These are phyloP conservation scores for Tipula confusa DNA, from an alignment of 2,888 invertebrate genomes.

Conservation along the genomic window DNA sequence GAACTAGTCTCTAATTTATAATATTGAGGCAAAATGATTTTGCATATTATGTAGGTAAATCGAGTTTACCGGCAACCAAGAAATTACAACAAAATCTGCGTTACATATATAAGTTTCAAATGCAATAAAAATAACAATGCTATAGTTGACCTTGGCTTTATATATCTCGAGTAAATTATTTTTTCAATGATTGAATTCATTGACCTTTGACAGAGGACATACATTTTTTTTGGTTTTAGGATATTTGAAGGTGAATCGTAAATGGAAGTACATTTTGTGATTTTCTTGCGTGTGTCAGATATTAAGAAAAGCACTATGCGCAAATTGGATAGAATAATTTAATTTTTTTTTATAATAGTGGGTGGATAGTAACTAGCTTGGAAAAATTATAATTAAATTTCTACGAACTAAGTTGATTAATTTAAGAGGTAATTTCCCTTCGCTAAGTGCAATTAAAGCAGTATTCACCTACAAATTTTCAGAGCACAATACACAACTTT, in stretches of 20 bases:
- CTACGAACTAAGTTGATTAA: no score
- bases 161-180: background rate
- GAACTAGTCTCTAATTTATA: background rate
- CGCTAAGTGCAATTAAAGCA: background rate
- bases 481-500: background rate
- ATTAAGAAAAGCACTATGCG: background rate
- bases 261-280: background rate
- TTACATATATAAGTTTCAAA: no score
- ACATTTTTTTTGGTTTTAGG: background rate
- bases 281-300: background rate
- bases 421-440: no score
- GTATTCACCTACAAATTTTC: background rate
- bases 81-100: background rate
- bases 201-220: background rate
- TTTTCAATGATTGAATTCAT: background rate
- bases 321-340: background rate
- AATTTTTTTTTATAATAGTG: no score
- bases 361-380: background rate
- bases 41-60: no score
- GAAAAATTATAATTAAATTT: background rate
- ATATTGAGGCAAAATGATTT: no score
- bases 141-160: background rate
- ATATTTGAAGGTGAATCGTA: background rate
- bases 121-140: background rate
- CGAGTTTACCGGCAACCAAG: background rate